Conservation (phyloP, 2,797 vertebrate species). For the Rhinella marina region DNA sequence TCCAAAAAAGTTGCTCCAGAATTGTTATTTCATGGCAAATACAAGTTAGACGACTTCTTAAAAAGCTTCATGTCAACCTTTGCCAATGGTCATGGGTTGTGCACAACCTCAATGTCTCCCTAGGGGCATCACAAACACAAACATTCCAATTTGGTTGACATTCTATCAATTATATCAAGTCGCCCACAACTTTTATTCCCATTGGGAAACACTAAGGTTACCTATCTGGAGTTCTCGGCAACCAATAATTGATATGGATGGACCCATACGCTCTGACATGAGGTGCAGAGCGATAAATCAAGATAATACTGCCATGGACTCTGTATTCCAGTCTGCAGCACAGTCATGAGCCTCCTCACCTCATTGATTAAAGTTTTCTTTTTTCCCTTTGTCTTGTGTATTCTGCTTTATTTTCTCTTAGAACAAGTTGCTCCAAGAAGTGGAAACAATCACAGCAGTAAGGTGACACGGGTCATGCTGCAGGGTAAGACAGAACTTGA, state of each 20-base stretch:
- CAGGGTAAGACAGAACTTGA: background rate
- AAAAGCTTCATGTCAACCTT: too few relatives aligned
- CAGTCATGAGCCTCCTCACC: background rate
- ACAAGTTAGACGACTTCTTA: too few relatives aligned
- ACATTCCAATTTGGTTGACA: background rate
- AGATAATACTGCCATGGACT: background rate
- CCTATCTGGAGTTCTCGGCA: background rate
- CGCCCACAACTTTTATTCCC: too few relatives aligned
- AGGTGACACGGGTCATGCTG: background rate
- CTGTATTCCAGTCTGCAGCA: background rate
- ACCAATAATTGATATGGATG: too few relatives aligned
- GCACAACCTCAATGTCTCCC: background rate
- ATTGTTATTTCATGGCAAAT: too few relatives aligned
- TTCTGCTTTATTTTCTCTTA: background rate
- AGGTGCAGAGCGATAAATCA: background rate
- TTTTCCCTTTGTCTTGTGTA: background rate
- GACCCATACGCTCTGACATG: background rate
- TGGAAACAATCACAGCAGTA: background rate
- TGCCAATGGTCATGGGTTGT: background rate
- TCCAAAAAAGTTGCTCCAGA: too few relatives aligned
- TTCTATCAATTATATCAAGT: background rate
- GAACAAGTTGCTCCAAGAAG: conserved; percentile 15
- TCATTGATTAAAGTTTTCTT: background rate
- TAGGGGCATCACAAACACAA: background rate
- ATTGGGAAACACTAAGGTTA: background rate